A percentile compares a stretch with the other conserved stretches of the same genome.
Evolutionary conservation across 2,797 vertebrate genomes (phyloP).

Genomic region (Premnoplex brunnescens): DNA sequence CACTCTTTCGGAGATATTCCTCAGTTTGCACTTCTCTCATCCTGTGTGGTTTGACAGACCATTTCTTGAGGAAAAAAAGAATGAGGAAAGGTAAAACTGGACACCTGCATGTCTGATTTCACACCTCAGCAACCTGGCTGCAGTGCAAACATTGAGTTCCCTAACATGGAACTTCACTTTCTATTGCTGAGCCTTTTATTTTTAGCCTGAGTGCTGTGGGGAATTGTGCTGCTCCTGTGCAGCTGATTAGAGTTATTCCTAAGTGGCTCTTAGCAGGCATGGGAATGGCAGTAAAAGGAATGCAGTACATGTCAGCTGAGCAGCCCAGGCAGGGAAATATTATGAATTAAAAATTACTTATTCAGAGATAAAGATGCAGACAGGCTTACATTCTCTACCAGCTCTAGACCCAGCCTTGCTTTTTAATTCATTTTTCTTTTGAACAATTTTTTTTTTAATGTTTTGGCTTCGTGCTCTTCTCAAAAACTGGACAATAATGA

Average conservation of each 20-base stretch:
- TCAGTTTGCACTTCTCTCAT: background rate
- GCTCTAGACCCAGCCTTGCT: background rate
- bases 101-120: background rate
- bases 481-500: background rate
- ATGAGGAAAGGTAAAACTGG: background rate
- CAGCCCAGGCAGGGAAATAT: background rate
- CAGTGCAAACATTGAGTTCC: background rate
- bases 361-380: background rate
- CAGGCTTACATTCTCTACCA: background rate
- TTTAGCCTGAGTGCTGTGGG: background rate
- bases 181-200: background rate
- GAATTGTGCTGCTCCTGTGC: constrained; percentile 4
- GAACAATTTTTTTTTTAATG: background rate
- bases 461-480: background rate
- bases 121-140: background rate
- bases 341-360: constrained; percentile 23
- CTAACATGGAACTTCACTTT: background rate
- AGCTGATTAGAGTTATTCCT: constrained; percentile 25
- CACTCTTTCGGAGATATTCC: background rate
- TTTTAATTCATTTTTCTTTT: background rate
- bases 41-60: background rate
- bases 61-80: background rate
- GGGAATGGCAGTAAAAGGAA: constrained; percentile 20
- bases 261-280: constrained; percentile 21
- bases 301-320: background rate